Evolutionary conservation across 92 coral and sea anemone species (phyloP), one percentile per base, ranked within the genome.

Genomic region (Blastomussa wellsi): DNA sequence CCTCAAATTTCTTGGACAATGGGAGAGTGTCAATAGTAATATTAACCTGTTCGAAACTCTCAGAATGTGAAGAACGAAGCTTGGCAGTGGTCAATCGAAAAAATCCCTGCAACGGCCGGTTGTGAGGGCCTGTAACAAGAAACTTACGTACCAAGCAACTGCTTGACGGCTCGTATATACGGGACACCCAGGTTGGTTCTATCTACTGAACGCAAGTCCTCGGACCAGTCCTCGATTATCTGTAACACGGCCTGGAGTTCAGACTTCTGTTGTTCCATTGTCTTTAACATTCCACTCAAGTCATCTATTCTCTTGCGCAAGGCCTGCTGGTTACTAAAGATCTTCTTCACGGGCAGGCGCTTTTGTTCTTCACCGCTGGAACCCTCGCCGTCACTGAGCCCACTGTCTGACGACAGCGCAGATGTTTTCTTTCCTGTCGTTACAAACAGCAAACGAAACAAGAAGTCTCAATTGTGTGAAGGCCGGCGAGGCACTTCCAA

Each of bases 131-230:
- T 62, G 68, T 33, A 62, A 29, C 68, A 26, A 9, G 26, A 64
- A 42, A 69, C 91, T 89, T 76, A 57, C 65, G 65, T 57, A 96
- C 99, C 95, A 29, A 96, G 89, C 59, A 91, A 82, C 44, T 84
- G 86, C 76, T 94, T 94, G 28, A 96, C 93, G 55, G 91, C 90
- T 32, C 94, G 80, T 35, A 96, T 95, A 57, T 93, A 92, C 31
- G 99, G 97, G 42, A 96, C 98, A 32, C 99, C 99, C n/a, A 91
- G 92, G 51, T 90, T 94, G 16, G 95, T 96, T 76, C 99, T 82
- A 39, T 91, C 92, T 48, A 96, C 96, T 15, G 82, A 75, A 44
- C 92, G 84, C 65, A 96, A 70, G 60, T 90, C 96, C 82, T 79
- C 93, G 68, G 94, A 89, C 93, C 95, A 94, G 47, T 78, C 84